phyloP scores from a whole-genome alignment of 2,113 vertebrate species.

The Corythaixoides concolor region DNA sequence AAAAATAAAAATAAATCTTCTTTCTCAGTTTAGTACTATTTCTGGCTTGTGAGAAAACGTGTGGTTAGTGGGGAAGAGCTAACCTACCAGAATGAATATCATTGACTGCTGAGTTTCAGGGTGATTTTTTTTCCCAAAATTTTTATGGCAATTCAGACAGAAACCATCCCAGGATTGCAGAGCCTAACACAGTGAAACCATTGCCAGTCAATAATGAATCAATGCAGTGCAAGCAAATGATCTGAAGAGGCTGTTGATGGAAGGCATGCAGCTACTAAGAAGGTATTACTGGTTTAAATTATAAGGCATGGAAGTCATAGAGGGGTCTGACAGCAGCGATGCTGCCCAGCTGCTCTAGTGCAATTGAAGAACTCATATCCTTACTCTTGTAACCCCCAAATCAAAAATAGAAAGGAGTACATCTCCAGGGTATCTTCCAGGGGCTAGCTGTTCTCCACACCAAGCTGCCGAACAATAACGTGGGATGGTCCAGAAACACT shows the following conservation, averaged over 20 bases:
- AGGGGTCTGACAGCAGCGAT: neutral
- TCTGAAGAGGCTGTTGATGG: neutral
- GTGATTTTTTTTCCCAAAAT: neutral
- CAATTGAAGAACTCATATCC: neutral
- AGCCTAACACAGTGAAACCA: neutral
- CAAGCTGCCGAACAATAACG: neutral
- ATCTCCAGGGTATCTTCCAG: neutral
- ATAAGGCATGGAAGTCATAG: neutral
- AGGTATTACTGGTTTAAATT: neutral
- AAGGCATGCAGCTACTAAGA: neutral
- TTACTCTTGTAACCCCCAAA: neutral
- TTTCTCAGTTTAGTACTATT: neutral
- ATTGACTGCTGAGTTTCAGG: neutral
- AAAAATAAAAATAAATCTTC: neutral
- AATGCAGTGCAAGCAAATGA: neutral
- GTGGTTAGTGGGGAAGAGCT: neutral
- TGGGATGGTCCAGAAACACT: neutral
- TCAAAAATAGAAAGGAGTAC: neutral
- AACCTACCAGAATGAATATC: neutral
- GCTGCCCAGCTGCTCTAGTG: neutral
- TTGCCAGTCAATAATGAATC: neutral
- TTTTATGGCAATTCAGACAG: neutral
- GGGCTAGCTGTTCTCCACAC: neutral
- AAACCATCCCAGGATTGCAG: neutral
- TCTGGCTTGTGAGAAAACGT: neutral